phyloP scores from a whole-genome alignment of 2,797 vertebrate genomes.

The Pteronotus mesoamericanus region DNA sequence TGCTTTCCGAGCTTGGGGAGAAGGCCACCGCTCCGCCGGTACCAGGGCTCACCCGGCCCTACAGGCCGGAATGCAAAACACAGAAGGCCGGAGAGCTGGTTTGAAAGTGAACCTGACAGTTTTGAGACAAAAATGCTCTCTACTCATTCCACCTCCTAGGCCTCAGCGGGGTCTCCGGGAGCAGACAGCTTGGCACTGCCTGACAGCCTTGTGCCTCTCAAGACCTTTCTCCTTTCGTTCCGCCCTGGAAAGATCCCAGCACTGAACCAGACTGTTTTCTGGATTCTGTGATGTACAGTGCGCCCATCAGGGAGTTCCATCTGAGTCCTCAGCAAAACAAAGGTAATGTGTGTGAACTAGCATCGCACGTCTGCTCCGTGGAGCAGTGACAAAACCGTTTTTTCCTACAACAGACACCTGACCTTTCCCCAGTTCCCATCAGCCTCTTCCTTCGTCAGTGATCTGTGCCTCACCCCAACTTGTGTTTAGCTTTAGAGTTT shows the following conservation, averaged over 20 bases:
- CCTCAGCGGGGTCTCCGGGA: background rate
- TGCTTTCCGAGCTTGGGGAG: background rate
- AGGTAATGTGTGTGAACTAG: slow-evolving; percentile 48
- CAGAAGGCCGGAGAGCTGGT: background rate
- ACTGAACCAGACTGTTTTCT: background rate
- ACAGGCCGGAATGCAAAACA: background rate
- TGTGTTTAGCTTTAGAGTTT: background rate
- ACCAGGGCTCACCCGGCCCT: background rate
- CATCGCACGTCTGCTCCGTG: slow-evolving; percentile 33
- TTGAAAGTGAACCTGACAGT: background rate
- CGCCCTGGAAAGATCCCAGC: background rate
- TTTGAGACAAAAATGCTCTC: background rate
- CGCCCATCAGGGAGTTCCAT: slow-evolving; percentile 14
- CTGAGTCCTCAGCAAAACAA: slow-evolving; percentile 1
- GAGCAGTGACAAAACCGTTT: background rate
- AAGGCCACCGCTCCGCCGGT: background rate
- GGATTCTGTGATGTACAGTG: background rate
- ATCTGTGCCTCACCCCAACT: background rate
- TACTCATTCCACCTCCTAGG: background rate
- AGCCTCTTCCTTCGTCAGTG: background rate
- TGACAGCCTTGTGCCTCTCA: background rate
- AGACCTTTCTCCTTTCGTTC: background rate
- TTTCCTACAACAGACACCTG: background rate
- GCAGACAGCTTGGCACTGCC: slow-evolving; percentile 1
- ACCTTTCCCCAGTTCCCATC: background rate